These are phyloP conservation scores for Miichthys miiuy DNA, from an alignment of 2,797 vertebrate species.

Conservation along the genomic window DNA sequence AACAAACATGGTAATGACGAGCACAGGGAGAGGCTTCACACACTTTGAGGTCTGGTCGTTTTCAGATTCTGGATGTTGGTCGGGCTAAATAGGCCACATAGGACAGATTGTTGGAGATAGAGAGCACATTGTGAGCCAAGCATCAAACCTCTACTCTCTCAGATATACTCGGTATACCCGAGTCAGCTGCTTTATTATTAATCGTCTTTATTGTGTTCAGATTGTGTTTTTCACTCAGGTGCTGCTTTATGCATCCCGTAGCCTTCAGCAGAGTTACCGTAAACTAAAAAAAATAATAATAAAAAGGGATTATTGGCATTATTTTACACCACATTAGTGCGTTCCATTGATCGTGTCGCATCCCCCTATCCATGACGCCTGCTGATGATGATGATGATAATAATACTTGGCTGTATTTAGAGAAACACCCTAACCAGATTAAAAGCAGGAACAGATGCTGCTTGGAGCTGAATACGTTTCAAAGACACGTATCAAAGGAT, in stretches of 20 bases:
- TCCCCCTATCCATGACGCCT: conserved; percentile 57
- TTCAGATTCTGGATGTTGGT: conserved; percentile 69
- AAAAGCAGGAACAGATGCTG: conserved; percentile 82
- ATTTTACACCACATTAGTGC: conserved; percentile 60
- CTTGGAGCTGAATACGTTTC: conserved; percentile 72
- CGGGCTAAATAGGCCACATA: conserved; percentile 78
- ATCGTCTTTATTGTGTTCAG: conserved; percentile 41
- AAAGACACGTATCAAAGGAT: conserved; percentile 82
- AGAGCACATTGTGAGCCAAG: conserved; percentile 54
- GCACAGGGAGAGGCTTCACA: conserved; percentile 71
- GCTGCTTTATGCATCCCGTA: conserved; percentile 12
- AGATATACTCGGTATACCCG: conserved; percentile 32
- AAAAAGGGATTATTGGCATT: conserved; percentile 65
- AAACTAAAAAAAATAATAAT: conserved; percentile 58
- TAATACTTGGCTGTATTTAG: conserved; percentile 71
- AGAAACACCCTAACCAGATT: conserved; percentile 79
- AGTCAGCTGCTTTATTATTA: conserved; percentile 57
- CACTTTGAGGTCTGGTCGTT: conserved; percentile 76
- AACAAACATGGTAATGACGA: conserved; percentile 87
- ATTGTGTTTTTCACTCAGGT: conserved; percentile 22
- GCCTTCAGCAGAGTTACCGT: conserved; percentile 11
- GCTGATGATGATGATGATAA: conserved; percentile 64
- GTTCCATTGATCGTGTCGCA: conserved; percentile 54
- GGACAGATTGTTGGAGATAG: conserved; percentile 64
- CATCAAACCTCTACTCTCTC: conserved; percentile 51